Base-by-base conservation (phyloP, 2,797 vertebrate species). In the Bryconaethiops microstoma region DNA sequence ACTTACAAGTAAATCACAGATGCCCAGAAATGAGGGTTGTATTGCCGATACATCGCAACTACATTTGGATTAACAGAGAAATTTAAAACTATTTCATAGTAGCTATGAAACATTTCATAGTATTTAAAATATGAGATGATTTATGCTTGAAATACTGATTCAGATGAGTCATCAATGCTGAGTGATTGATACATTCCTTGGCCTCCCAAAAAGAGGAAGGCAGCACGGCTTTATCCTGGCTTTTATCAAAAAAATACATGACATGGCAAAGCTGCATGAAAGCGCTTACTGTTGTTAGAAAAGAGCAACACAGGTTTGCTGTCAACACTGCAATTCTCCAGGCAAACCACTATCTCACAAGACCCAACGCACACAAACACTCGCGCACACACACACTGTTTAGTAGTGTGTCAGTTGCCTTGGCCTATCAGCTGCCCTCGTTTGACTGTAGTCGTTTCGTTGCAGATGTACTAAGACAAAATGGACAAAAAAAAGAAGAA, bases 281-380 rank as follows among this genome's bases (percentile, higher is more conserved):
- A 63, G 60, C 0, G 60, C 60, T 39, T 63, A 63, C 62, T 40
- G 29, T 16, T 63, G 25, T 65, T 39, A 65, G 35, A 40, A 65
- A 7, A 39, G 63, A 65, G 35, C 63, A 39, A 9, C 63, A 65
- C 16, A 48, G 65, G 40, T 45, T 68, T 68, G 39, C 23, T 68
- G 65, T 48, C 65, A 42, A 42, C 19, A 48, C 9, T 68, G 12
- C 19, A 42, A 40, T 21, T 68, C 42, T 50, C 40, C 42, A 70
- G n/a, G n/a, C 21, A 70, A 70, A 70, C 10, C 19, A 70, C 50
- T 48, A 63, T 63, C 60, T 67, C 64, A 68, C 39, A 67, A 67
- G 39, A 92, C 86, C 68, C 83, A 74, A 80, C 84, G 19, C 74
- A 83, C 60, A 29, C 59, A 12, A 21, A 81, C 85, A 82, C 80